These are phyloP conservation scores for Cheilosia pagana DNA, from an alignment of 2,888 invertebrate genomes.

Conservation along the genomic window DNA sequence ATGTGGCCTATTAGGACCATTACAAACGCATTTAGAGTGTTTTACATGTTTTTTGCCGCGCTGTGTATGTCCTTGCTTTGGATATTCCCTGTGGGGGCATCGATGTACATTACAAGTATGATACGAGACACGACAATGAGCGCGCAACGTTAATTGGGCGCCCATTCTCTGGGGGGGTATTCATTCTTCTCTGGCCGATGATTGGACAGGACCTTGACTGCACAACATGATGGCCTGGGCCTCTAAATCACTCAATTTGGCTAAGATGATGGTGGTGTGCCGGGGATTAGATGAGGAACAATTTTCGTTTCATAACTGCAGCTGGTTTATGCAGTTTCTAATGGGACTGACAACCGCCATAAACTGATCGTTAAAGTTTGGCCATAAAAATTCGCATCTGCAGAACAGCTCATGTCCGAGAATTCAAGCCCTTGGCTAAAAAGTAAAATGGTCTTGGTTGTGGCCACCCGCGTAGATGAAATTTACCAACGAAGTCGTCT, in stretches of 20 bases:
- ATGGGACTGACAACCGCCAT: background rate
- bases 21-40: constrained; percentile 24
- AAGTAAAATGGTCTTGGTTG: no score
- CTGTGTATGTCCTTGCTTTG: background rate
- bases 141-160: constrained; percentile 11
- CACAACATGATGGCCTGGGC: background rate
- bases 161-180: constrained; percentile 8
- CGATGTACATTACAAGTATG: no score
- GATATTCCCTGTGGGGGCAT: constrained; percentile 1
- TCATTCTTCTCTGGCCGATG: background rate
- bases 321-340: background rate
- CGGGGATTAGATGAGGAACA: background rate
- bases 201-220: background rate
- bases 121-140: background rate
- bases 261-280: background rate
- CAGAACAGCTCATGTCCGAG: background rate
- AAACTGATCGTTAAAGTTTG: background rate
- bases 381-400: background rate
- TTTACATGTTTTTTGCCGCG: constrained; percentile 12
- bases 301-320: background rate
- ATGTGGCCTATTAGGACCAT: constrained; percentile 32
- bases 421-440: no score
- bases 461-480: no score
- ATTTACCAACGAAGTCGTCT: no score
- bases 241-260: constrained; percentile 29